These are phyloP conservation scores for Sphaerodactylus townsendi DNA, from an alignment of 2,113 vertebrate species.

Conservation along the genomic window DNA sequence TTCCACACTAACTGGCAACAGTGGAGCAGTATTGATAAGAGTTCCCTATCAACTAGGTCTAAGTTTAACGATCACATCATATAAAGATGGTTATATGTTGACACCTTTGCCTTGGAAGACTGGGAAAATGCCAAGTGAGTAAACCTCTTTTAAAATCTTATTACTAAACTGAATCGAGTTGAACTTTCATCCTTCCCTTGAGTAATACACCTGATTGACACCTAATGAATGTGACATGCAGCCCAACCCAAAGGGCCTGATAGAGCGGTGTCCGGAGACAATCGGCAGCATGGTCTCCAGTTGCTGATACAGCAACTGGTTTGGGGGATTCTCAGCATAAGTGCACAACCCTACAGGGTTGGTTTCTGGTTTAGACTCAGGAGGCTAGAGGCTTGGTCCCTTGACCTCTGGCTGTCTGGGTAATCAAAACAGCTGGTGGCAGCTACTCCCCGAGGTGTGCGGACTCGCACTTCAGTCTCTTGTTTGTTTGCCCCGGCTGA, in stretches of 20 bases:
- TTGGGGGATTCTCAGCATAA: too few species aligned
- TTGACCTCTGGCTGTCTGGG: too few species aligned
- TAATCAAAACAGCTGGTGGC: too few species aligned
- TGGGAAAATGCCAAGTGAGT: conserved; percentile 87
- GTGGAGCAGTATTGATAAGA: conserved; percentile 84
- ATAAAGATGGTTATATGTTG: conserved; percentile 88
- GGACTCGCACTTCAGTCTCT: too few species aligned
- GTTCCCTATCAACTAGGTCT: conserved; percentile 81
- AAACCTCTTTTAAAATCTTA: conserved; percentile 6
- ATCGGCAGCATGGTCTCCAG: too few species aligned
- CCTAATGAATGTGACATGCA: conserved; percentile 2
- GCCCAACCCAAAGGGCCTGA: neutral
- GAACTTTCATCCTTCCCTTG: conserved; percentile 16
- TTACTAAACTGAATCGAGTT: conserved; percentile 40
- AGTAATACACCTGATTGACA: conserved; percentile 29
- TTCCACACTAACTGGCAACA: conserved; percentile 75
- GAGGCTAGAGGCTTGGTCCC: too few species aligned
- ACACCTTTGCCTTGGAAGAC: conserved; percentile 89
- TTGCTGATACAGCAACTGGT: too few species aligned
- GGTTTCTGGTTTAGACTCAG: too few species aligned
- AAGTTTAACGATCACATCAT: conserved; percentile 84
- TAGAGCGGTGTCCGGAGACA: too few species aligned
- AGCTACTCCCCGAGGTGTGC: too few species aligned
- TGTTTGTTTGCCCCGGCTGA: too few species aligned
- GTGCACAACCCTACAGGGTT: too few species aligned